Conservation (phyloP, 2,113 vertebrate genomes). For the Ahaetulla prasina region DNA sequence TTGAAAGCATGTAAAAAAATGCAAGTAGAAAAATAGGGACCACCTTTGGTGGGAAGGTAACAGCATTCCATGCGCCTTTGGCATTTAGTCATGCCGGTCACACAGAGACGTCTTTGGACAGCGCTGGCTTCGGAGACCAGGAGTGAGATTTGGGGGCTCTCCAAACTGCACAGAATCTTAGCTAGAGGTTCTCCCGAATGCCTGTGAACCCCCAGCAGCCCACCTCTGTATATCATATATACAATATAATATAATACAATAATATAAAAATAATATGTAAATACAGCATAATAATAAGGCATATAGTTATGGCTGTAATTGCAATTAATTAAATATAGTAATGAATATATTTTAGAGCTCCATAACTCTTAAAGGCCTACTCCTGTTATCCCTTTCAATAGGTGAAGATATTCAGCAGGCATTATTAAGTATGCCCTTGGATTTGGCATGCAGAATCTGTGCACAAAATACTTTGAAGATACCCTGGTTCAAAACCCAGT, state of each 20-base stretch:
- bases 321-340: neutral
- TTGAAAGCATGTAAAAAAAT: too few relatives aligned
- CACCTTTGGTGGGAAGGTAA: too few relatives aligned
- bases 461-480: neutral
- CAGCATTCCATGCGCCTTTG: too few relatives aligned
- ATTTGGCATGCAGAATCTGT: neutral
- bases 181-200: too few relatives aligned
- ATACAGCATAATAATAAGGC: neutral
- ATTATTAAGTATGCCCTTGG: neutral
- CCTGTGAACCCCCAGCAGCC: too few relatives aligned
- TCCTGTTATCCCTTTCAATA: neutral
- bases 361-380: neutral
- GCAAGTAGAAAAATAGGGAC: too few relatives aligned
- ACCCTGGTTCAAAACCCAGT: neutral
- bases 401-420: neutral
- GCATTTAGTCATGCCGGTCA: too few relatives aligned
- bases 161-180: too few relatives aligned
- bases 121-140: too few relatives aligned
- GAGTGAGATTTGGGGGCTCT: too few relatives aligned
- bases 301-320: neutral
- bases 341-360: neutral
- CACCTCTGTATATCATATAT: too few relatives aligned
- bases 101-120: too few relatives aligned
- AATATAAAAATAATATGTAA: neutral
- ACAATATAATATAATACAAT: neutral